phyloP scores from a whole-genome alignment of 2,113 vertebrate species.

The Xerus inauris region DNA sequence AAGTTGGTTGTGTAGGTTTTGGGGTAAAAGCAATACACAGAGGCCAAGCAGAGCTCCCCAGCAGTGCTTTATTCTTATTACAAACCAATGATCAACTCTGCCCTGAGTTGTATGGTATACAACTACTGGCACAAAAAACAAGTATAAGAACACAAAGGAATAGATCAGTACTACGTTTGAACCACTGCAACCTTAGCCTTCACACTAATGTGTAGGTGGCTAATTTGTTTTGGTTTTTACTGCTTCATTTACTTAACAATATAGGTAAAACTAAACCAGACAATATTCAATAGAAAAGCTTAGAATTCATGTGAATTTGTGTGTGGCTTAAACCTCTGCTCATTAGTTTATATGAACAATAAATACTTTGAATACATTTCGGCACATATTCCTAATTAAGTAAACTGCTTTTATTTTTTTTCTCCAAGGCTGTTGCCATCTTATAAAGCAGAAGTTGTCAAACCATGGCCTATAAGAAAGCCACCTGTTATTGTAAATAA shows the following conservation, averaged over 20 bases:
- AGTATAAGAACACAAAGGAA: not conserved
- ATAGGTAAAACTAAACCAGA: not conserved
- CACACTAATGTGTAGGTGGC: not conserved
- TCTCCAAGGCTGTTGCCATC: not conserved
- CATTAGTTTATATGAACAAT: constrained; percentile 21
- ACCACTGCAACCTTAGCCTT: not conserved
- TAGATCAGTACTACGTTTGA: not conserved
- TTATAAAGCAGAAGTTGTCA: constrained; percentile 14
- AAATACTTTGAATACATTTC: constrained; percentile 13
- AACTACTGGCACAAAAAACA: not conserved
- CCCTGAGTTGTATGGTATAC: not conserved
- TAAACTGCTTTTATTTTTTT: constrained; percentile 15
- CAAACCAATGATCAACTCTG: not conserved
- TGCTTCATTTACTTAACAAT: constrained; percentile 10
- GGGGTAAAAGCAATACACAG: not conserved
- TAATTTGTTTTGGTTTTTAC: constrained; percentile 15
- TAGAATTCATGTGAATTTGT: not conserved
- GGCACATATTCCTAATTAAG: not conserved
- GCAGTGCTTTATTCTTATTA: not conserved
- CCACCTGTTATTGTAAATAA: not conserved
- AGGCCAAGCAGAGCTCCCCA: not conserved
- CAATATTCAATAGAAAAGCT: constrained; percentile 7
- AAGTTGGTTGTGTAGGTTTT: not conserved
- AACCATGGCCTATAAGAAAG: not conserved
- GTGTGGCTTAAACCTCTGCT: not conserved